phyloP scores from a whole-genome alignment of 2,888 invertebrate species.

The Muschampia plurimacula region DNA sequence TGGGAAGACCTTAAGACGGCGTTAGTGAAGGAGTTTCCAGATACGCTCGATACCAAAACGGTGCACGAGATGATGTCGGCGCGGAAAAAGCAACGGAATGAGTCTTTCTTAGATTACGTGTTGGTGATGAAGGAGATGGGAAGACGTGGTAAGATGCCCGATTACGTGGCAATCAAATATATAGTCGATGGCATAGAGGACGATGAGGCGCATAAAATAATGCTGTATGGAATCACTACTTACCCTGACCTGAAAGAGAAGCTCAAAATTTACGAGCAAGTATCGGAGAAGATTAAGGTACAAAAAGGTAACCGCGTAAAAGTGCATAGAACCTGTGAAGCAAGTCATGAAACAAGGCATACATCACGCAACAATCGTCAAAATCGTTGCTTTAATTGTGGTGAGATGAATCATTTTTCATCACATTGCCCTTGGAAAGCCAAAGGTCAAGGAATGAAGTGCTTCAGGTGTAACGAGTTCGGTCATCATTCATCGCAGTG shows the following conservation, averaged over 20 bases:
- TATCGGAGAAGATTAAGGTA: not conserved
- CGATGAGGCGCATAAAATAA: not conserved
- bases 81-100: not conserved
- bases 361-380: not conserved
- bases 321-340: not conserved
- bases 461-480: not conserved
- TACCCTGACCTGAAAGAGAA: conserved; percentile 1
- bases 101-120: not conserved
- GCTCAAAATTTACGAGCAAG: not conserved
- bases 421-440: not conserved
- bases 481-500: not conserved
- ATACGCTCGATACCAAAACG: not conserved
- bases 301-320: not conserved
- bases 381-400: not conserved
- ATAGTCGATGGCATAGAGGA: not conserved
- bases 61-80: not conserved
- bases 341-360: not conserved
- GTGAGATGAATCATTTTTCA: not conserved
- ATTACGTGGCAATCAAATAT: conserved; percentile 3
- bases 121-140: not conserved
- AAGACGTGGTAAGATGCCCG: not conserved
- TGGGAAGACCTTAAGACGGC: not conserved
- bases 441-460: not conserved
- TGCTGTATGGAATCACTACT: not conserved
- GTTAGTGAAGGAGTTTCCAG: not conserved